Conservation (phyloP, 2,113 vertebrate genomes). For the Tragelaphus scriptus region DNA sequence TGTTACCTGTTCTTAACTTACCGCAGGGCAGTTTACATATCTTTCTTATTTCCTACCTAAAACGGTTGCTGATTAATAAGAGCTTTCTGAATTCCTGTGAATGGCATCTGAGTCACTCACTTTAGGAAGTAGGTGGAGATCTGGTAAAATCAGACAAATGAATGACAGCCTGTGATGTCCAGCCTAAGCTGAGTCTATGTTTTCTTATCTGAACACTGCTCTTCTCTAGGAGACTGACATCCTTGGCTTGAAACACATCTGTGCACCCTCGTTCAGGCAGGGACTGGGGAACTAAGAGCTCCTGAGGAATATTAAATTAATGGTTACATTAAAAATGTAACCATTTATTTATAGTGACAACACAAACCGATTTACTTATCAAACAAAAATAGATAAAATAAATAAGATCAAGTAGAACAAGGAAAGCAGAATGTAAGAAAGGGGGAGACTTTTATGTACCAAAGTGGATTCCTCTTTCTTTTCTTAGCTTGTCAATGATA, state of each 20-base stretch:
- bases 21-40: background rate
- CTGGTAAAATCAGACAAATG: background rate
- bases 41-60: background rate
- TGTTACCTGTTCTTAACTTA: background rate
- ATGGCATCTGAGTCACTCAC: background rate
- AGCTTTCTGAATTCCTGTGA: background rate
- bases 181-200: background rate
- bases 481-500: background rate
- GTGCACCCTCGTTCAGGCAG: background rate
- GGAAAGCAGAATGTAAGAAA: background rate
- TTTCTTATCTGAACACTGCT: background rate
- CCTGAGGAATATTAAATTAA: background rate
- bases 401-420: background rate
- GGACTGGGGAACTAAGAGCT: background rate
- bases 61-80: background rate
- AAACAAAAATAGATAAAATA: conserved; percentile 35
- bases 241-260: background rate
- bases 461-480: background rate
- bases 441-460: background rate
- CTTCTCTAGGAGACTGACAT: background rate
- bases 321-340: background rate
- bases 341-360: background rate
- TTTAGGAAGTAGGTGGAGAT: background rate
- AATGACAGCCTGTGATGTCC: background rate
- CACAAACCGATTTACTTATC: background rate